Evolutionary conservation across 2,888 invertebrate species (phyloP).

Genomic region (Cephus nigrinus): DNA sequence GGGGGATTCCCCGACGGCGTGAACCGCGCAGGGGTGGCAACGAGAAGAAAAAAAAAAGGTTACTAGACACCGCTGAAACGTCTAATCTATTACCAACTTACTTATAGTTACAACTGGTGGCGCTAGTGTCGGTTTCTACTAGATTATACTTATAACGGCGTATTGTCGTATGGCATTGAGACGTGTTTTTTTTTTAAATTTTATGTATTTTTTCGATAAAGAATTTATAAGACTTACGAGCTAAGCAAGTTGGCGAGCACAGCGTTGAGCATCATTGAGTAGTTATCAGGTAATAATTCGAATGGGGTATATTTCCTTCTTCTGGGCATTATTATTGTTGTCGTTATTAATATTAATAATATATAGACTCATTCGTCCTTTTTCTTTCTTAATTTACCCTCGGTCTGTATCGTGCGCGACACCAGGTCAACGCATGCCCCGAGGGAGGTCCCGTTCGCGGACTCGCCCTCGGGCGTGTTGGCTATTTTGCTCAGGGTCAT

Average conservation of each 20-base stretch:
- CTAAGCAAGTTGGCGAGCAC: conserved; percentile 24
- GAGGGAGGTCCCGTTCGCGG: conserved; percentile 73
- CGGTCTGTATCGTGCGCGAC: conserved; percentile 92
- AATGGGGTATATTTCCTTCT: background rate
- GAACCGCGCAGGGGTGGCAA: background rate
- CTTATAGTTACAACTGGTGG: background rate
- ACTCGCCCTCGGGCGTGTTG: conserved; percentile 68
- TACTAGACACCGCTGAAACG: background rate
- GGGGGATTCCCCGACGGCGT: background rate
- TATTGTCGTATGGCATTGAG: background rate
- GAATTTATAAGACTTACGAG: background rate
- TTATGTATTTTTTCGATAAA: background rate
- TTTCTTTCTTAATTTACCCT: conserved; percentile 88
- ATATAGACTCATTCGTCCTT: conserved; percentile 74
- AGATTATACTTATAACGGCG: background rate
- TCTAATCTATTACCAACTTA: background rate
- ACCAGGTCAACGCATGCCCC: conserved; percentile 85
- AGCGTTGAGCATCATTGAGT: conserved; percentile 26
- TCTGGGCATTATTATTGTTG: conserved; percentile 14
- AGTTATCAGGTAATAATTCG: conserved; percentile 17
- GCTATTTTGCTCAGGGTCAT: conserved; percentile 85
- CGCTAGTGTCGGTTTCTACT: background rate
- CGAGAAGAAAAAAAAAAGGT: background rate
- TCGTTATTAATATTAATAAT: conserved; percentile 22
- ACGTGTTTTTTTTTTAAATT: no score